A percentile compares a stretch with the other conserved stretches of the same genome.
phyloP scores from a whole-genome alignment of 2,888 invertebrate species.

The Xylophagus ater region DNA sequence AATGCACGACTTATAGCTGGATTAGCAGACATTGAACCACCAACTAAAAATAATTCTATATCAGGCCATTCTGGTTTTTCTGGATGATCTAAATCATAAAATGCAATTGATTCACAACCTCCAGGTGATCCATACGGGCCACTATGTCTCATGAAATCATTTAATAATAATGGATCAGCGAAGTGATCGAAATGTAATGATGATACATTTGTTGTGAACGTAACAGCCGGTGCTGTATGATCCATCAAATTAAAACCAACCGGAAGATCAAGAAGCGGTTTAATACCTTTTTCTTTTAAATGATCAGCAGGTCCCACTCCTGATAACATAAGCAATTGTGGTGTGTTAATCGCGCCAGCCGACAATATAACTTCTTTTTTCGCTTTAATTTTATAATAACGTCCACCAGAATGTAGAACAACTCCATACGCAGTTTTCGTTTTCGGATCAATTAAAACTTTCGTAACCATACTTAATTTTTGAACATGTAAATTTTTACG shows the following conservation, averaged over 20 bases:
- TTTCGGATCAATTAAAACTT: slow-evolving; percentile 42
- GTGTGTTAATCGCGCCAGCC: slow-evolving; percentile 68
- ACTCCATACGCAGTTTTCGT: slow-evolving; percentile 46
- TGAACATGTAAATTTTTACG: slow-evolving; percentile 48
- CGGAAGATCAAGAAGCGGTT: slow-evolving; percentile 46
- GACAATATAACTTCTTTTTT: slow-evolving; percentile 59
- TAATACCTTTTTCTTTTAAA: slow-evolving; percentile 43
- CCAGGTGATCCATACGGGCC: slow-evolving; percentile 45
- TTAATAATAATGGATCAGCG: slow-evolving; percentile 28
- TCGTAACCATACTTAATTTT: slow-evolving; percentile 44
- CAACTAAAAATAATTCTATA: slow-evolving; percentile 55
- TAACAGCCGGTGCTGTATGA: slow-evolving; percentile 55
- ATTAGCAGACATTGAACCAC: slow-evolving; percentile 41
- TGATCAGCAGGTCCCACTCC: slow-evolving; percentile 56
- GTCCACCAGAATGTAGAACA: slow-evolving; percentile 40
- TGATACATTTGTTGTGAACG: slow-evolving; percentile 45
- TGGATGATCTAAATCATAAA: slow-evolving; percentile 48
- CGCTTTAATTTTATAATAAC: slow-evolving; percentile 42
- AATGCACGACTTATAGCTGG: slow-evolving; percentile 39
- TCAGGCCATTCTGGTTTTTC: slow-evolving; percentile 48
- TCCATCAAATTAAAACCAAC: slow-evolving; percentile 55
- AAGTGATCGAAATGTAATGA: slow-evolving; percentile 35
- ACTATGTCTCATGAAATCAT: slow-evolving; percentile 29
- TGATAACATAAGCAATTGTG: slow-evolving; percentile 71
- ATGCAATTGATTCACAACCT: slow-evolving; percentile 52